Evolutionary conservation across 2,797 vertebrate species (phyloP), one percentile per base, ranked within the genome.

Genomic region (Somateria mollissima): DNA sequence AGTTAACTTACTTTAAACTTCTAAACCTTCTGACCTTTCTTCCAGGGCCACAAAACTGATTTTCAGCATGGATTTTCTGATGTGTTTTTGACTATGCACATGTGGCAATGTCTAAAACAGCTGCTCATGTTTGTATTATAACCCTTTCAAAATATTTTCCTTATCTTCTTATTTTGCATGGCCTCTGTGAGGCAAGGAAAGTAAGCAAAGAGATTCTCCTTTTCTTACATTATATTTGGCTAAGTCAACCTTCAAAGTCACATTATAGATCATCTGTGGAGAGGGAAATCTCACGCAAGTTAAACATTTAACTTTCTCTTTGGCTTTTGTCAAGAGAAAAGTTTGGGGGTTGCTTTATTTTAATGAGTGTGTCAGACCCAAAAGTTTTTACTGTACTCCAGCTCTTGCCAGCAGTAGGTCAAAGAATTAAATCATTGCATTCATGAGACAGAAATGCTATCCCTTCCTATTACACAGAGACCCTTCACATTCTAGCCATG

Each of bases 1-100:
- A 97, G 84, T 95, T 97, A 97, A 97, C 88, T 96, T 93, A 95
- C 96, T 97, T 98, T 95, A 95, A 97, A 97, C 89, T 89, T 96
- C 84, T 96, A 97, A 97, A 96, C 78, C 73, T 96, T 94, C 60
- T 88, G 91, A 94, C 91, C 94, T 96, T 90, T 96, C 67, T 92
- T 91, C 62, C 58, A 30, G 9, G 86, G 84, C 77, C 92, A 92
- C 96, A 95, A 94, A 95, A 93, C 94, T 75, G 56, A 92, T 93
- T 93, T 97, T 96, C 93, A 91, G 24, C 53, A 71, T 87, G 71
- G 37, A 70, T 91, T 83, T 92, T 85, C 94, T 92, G 60, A 90
- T 76, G 41, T 82, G 83, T 66, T 76, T 94, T 96, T 89, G 87
- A 94, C 88, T 47, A 25, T 85, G 32, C 70, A 87, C 56, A 78